Percentiles rank a stretch among this genome's conserved stretches.
These are phyloP conservation scores for Asbolus verrucosus DNA, from an alignment of 1,140 invertebrate species.

Conservation along the genomic window DNA sequence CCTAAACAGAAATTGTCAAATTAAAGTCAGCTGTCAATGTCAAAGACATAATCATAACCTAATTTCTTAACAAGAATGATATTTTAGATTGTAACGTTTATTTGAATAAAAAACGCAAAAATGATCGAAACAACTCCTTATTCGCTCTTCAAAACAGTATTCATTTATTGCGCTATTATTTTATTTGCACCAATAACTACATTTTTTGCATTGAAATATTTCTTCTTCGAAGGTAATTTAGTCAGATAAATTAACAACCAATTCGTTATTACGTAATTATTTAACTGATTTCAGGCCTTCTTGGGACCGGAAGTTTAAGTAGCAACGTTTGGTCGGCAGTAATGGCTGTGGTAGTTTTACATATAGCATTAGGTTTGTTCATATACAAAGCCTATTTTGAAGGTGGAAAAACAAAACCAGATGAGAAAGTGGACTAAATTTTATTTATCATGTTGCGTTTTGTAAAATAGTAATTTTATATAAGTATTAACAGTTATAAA, in stretches of 20 bases:
- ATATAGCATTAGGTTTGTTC: conserved; percentile 80
- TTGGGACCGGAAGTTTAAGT: conserved; percentile 70
- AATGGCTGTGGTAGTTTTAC: conserved; percentile 76
- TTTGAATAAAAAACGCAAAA: background rate
- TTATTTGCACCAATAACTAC: conserved; percentile 72
- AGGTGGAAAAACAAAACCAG: conserved; percentile 55
- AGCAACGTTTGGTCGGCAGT: conserved; percentile 83
- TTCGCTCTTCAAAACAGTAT: conserved; percentile 72
- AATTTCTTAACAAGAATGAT: conserved; percentile 1
- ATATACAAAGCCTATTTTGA: conserved; percentile 81
- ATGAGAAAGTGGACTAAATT: conserved; percentile 59
- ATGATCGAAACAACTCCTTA: conserved; percentile 51
- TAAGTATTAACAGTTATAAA: conserved; percentile 15
- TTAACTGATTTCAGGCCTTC: conserved; percentile 65
- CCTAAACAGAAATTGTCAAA: background rate
- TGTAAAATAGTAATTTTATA: conserved; percentile 21
- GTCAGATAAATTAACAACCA: no score
- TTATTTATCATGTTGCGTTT: background rate
- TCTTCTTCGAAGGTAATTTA: conserved; percentile 72
- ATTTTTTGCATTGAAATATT: conserved; percentile 71
- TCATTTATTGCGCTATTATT: conserved; percentile 74
- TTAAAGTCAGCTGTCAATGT: background rate
- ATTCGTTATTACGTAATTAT: no score
- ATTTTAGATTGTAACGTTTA: background rate
- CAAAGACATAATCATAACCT: background rate